Conservation (phyloP, 2,797 vertebrate species). For the Xyrichtys novacula region DNA sequence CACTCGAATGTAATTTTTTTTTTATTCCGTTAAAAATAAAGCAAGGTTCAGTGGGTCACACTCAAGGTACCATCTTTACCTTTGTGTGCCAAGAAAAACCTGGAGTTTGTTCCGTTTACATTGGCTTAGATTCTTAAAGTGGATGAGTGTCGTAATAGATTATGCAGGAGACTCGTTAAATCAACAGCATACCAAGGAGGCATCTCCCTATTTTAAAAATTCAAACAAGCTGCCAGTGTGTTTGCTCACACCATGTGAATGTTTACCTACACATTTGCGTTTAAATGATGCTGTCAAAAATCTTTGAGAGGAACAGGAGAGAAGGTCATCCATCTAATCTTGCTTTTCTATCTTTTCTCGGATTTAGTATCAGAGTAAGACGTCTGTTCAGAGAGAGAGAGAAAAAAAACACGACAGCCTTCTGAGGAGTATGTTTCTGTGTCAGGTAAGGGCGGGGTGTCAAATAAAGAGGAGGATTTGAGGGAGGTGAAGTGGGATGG, state of each 20-base stretch:
- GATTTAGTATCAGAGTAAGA: conserved; percentile 47
- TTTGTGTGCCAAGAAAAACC: conserved; percentile 27
- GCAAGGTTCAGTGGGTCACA: conserved; percentile 12
- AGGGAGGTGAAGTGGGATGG: conserved; percentile 30
- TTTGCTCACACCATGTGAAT: conserved; percentile 45
- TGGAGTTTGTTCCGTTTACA: conserved; percentile 54
- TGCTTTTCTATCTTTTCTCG: conserved; percentile 11
- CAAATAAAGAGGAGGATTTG: conserved; percentile 34
- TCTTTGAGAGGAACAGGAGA: conserved; percentile 31
- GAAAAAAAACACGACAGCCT: conserved; percentile 33
- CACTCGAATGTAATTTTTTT: conserved; percentile 12
- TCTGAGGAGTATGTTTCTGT: conserved; percentile 27
- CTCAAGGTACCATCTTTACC: conserved; percentile 18
- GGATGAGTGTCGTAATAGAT: conserved; percentile 53
- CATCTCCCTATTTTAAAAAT: conserved; percentile 33
- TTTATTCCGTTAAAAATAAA: conserved; percentile 19
- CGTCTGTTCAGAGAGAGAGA: conserved; percentile 29
- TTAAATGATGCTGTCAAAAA: conserved; percentile 52
- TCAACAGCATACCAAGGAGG: conserved; percentile 54
- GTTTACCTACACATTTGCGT: conserved; percentile 64
- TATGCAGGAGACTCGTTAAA: conserved; percentile 66
- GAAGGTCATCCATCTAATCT: conserved; percentile 59
- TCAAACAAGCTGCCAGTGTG: conserved; percentile 43
- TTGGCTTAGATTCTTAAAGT: conserved; percentile 50
- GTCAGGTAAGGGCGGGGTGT: conserved; percentile 60